Evolutionary conservation across 2,888 invertebrate species (phyloP), one percentile per base, ranked within the genome.

Genomic region (Pammene fasciana): DNA sequence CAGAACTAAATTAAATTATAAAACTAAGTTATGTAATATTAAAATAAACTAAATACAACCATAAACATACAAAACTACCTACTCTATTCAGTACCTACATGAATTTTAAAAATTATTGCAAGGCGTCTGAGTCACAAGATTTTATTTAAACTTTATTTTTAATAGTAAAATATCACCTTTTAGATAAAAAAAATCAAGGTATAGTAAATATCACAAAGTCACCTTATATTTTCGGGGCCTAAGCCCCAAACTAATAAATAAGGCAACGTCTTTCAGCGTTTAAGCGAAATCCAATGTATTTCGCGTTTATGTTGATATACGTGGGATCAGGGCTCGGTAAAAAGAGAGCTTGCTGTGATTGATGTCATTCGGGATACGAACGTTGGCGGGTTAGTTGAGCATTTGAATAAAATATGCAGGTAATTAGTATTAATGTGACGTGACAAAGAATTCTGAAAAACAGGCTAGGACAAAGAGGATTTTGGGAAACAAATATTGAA

Each of bases 201-300:
- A 16, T 1, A 16, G 3, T 48, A 48, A 48, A 50, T 48, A 50
- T 18, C 48, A 18, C 18, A 26, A 8, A 16, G 8, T 50, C 1
- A 50, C 50, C 11, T 10, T 50, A 48, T 48, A 16, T 52, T 43
- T n/a, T n/a, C 16, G 26, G 41, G 7, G 36, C 55, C 55, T 14
- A 36, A 18, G 43, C 55, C 56, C 45, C 48, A 7, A 62, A 64
- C 50, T 60, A 70, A 70, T 70, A 70, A 70, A 65, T 65, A 70
- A 46, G 54, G 46, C 50, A 46, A 65, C 62, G 38, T 65, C 65
- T 65, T 65, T 68, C 68, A 68, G 26, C 50, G 54, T 70, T 60
- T 60, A 65, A 70, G 70, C 65, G 70, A 70, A 70, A 65, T 70
- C 70, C 70, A 54, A 70, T 70, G 70, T 70, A 70, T 70, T 65